Evolutionary conservation across 2,888 invertebrate species (phyloP).

Genomic region (Leptinotarsa juncta): DNA sequence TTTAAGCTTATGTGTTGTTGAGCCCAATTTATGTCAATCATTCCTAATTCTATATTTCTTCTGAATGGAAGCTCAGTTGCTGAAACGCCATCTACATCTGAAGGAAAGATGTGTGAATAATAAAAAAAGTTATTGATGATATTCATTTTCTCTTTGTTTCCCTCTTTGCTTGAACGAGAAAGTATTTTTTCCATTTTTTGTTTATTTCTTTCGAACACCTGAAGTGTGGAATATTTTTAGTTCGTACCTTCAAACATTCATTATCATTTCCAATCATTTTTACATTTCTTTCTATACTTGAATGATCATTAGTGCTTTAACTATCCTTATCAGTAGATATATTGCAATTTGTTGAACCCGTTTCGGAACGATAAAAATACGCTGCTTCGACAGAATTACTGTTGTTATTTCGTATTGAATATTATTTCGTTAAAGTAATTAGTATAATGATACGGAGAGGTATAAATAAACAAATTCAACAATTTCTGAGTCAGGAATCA

Average conservation of each 20-base stretch:
- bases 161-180: too few species aligned
- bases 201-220: too few species aligned
- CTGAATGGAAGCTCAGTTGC: too few species aligned
- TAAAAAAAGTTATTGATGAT: too few species aligned
- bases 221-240: too few species aligned
- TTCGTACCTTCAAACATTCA: too few species aligned
- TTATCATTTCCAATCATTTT: neutral
- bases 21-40: too few species aligned
- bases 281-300: neutral
- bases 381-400: neutral
- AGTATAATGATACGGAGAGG: neutral
- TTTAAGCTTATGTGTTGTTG: too few species aligned
- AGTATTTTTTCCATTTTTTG: neutral
- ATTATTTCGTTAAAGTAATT: neutral
- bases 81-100: too few species aligned
- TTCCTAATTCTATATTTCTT: too few species aligned
- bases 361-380: conserved; percentile 6
- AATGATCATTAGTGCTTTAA: conserved; percentile 7
- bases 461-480: conserved; percentile 2
- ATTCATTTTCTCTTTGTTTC: too few species aligned
- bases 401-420: neutral
- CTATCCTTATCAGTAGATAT: conserved; percentile 3
- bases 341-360: conserved; percentile 9
- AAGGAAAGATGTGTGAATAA: too few species aligned
- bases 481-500: neutral